Evolutionary conservation across 2,113 vertebrate species (phyloP).

Genomic region (Sciurus niger): DNA sequence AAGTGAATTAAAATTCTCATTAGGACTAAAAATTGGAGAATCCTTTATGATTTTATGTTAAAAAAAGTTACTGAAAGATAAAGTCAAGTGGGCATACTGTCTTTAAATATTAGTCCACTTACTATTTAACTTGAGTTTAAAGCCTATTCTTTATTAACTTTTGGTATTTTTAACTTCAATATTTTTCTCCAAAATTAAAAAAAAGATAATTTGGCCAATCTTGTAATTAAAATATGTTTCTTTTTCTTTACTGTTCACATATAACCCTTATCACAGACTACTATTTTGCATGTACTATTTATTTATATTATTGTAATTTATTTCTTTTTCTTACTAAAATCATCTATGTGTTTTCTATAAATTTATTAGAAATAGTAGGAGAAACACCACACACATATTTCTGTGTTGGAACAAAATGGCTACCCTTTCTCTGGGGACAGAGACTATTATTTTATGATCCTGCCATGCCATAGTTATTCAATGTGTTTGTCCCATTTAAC

Average conservation of each 20-base stretch:
- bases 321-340: conserved; percentile 5
- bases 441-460: neutral
- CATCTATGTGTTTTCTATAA: neutral
- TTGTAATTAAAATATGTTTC: neutral
- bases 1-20: neutral
- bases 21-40: neutral
- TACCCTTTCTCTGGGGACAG: neutral
- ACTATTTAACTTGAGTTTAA: neutral
- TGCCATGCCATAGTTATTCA: neutral
- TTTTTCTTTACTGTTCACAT: neutral
- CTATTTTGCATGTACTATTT: neutral
- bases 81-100: neutral
- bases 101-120: neutral
- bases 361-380: neutral
- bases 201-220: neutral
- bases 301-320: neutral
- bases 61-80: neutral
- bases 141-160: neutral
- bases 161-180: neutral
- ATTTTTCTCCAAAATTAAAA: neutral
- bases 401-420: neutral
- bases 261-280: neutral
- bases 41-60: neutral
- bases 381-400: neutral
- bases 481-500: neutral